Evolutionary conservation across 2,113 vertebrate species (phyloP).

Genomic region (Zosterops hypoxanthus): DNA sequence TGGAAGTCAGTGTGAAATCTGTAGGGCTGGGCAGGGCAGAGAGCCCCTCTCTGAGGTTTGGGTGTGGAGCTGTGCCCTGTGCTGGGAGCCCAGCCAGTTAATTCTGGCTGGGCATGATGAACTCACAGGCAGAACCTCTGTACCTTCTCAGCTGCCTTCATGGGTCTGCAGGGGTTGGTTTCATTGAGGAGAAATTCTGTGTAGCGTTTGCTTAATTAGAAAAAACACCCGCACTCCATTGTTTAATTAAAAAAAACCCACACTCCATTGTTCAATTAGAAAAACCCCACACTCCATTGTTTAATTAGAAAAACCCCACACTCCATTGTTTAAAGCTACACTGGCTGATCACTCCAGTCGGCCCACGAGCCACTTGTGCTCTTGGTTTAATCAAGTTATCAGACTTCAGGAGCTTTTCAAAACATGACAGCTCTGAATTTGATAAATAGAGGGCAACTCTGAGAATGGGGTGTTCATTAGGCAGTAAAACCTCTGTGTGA

Average conservation of each 20-base stretch:
- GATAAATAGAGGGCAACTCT: accelerated
- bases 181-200: neutral
- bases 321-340: accelerated
- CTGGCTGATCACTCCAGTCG: neutral
- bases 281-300: accelerated
- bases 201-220: neutral
- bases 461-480: accelerated
- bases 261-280: neutral
- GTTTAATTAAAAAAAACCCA: neutral
- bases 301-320: neutral
- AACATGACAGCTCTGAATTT: accelerated
- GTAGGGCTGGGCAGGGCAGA: neutral
- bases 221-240: neutral
- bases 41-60: neutral
- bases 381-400: neutral
- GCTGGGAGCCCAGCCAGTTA: neutral
- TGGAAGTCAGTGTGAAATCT: neutral
- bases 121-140: neutral
- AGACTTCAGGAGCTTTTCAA: neutral
- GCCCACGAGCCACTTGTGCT: neutral
- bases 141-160: neutral
- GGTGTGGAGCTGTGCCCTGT: neutral
- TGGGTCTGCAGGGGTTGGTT: neutral
- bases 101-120: neutral
- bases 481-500: accelerated